phyloP scores from a whole-genome alignment of 2,888 invertebrate species.

The Archips xylosteana region DNA sequence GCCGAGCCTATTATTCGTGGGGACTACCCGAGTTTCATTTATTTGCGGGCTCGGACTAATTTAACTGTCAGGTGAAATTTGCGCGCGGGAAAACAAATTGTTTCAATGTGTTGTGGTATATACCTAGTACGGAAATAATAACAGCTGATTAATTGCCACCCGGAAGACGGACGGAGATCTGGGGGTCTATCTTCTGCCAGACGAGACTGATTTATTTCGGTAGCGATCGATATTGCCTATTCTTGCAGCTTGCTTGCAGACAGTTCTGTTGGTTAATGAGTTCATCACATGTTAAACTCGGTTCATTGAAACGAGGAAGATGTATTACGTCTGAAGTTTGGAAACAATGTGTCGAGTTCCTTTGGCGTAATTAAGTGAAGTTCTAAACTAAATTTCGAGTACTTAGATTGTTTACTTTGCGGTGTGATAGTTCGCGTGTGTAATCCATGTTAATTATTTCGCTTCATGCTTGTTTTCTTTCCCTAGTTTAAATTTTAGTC shows the following conservation, averaged over 20 bases:
- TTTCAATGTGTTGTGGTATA: slow-evolving; percentile 52
- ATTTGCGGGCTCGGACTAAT: slow-evolving; percentile 64
- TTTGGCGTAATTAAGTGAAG: slow-evolving; percentile 12
- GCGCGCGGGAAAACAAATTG: slow-evolving; percentile 59
- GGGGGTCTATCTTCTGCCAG: slow-evolving; percentile 18
- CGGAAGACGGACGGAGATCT: slow-evolving; percentile 31
- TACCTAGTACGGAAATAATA: slow-evolving; percentile 42
- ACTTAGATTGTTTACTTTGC: slow-evolving; percentile 18
- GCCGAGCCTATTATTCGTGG: slow-evolving; percentile 37
- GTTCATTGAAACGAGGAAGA: slow-evolving; percentile 13
- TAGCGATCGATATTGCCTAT: slow-evolving; percentile 37
- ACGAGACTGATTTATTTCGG: slow-evolving; percentile 40
- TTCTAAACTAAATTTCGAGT: slow-evolving; percentile 7
- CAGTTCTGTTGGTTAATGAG: neutral
- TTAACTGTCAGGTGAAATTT: slow-evolving; percentile 65
- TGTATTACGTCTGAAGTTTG: slow-evolving; percentile 9
- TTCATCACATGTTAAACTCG: neutral
- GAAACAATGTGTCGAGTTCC: slow-evolving; percentile 16
- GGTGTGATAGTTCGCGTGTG: slow-evolving; percentile 7
- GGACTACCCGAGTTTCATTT: slow-evolving; percentile 58
- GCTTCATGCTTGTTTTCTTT: neutral
- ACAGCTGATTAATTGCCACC: slow-evolving; percentile 47
- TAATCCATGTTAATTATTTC: neutral
- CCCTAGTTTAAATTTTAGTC: too few species aligned
- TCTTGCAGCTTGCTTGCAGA: slow-evolving; percentile 1